Evolutionary conservation across 2,888 invertebrate species (phyloP).

Genomic region (Tiliacea citrago): DNA sequence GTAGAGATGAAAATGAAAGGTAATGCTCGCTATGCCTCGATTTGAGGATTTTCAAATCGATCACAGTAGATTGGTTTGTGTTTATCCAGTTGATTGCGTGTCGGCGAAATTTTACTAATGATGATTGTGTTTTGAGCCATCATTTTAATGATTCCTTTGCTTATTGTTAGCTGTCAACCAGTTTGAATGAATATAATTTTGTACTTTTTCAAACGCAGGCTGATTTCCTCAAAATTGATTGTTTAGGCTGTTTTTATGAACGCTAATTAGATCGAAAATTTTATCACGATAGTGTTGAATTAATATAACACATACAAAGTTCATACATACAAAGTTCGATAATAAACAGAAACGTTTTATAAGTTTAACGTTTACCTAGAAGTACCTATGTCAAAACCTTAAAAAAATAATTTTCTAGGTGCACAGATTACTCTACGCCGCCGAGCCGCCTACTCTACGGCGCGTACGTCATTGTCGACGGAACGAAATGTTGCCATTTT

Average conservation of each 20-base stretch:
- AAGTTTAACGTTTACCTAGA: no score
- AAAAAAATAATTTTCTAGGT: no score
- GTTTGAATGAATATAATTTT: not conserved
- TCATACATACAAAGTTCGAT: no score
- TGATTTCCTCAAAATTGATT: no score
- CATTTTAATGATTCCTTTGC: slow-evolving; percentile 40
- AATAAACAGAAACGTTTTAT: not conserved
- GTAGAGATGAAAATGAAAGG: slow-evolving; percentile 32
- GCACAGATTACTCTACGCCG: no score
- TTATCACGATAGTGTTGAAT: not conserved
- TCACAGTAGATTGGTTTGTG: slow-evolving; percentile 60
- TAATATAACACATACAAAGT: no score
- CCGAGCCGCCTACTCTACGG: no score
- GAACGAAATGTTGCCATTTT: no score
- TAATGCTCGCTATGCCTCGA: slow-evolving; percentile 33
- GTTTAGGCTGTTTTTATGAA: not conserved
- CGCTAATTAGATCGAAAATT: not conserved
- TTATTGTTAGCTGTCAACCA: slow-evolving; percentile 8
- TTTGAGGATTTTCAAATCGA: slow-evolving; percentile 64
- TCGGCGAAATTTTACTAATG: slow-evolving; percentile 53
- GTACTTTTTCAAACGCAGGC: not conserved
- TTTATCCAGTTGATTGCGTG: slow-evolving; percentile 65
- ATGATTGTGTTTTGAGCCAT: slow-evolving; percentile 56
- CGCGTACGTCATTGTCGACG: no score
- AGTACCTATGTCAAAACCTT: no score